Evolutionary conservation across 2,797 vertebrate species (phyloP).

Genomic region (Neosilurus hyrtlii): DNA sequence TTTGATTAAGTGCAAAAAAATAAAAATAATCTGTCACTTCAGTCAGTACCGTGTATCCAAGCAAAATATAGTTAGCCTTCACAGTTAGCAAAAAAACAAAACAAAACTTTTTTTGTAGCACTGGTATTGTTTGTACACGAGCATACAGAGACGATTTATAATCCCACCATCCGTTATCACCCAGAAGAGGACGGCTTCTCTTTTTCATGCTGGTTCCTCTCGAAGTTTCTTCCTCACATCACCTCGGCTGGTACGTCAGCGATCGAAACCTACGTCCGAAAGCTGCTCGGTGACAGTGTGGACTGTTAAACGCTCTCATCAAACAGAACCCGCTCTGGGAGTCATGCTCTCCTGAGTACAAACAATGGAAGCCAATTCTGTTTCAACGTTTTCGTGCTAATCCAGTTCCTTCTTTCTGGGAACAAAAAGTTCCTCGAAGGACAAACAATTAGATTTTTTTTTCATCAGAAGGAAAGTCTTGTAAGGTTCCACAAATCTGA

Average conservation of each 20-base stretch:
- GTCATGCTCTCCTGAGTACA: background rate
- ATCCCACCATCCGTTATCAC: background rate
- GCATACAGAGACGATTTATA: background rate
- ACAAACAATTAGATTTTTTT: background rate
- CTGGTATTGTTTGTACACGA: background rate
- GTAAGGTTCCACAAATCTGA: background rate
- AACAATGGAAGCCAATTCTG: constrained; percentile 9
- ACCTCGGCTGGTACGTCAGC: background rate
- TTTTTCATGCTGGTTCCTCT: background rate
- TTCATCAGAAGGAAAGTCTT: background rate
- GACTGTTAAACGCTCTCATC: background rate
- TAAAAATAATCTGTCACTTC: no score
- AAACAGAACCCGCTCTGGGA: background rate
- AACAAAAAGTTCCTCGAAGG: background rate
- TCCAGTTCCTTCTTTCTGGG: background rate
- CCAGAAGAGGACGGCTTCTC: background rate
- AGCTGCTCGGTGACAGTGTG: background rate
- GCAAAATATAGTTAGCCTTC: no score
- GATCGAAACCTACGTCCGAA: background rate
- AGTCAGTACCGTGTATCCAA: no score
- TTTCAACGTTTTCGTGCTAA: background rate
- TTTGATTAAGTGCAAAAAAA: no score
- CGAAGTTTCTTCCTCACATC: background rate
- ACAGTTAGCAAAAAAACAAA: no score
- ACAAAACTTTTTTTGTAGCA: background rate